Percentiles rank a stretch among this genome's conserved stretches.
Evolutionary conservation across 1,140 invertebrate species (phyloP).

Genomic region (Pentalonia nigronervosa): DNA sequence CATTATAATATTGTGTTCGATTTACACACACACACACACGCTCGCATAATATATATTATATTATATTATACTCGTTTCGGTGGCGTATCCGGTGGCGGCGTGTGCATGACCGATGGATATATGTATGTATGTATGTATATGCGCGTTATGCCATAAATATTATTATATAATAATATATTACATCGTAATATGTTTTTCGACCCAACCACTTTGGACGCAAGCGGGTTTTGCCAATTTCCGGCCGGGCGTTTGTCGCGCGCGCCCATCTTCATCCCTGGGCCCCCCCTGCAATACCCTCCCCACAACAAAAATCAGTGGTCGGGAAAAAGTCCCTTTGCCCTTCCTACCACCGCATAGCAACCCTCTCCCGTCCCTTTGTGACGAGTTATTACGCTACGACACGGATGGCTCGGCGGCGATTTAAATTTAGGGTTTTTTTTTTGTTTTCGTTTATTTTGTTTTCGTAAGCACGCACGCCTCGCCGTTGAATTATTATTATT

Average conservation of each 20-base stretch:
- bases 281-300: too few species aligned
- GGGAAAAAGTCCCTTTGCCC: not conserved
- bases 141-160: not conserved
- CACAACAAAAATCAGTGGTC: not conserved
- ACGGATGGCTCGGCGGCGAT: not conserved
- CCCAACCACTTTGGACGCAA: not conserved
- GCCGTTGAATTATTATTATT: constrained; percentile 7
- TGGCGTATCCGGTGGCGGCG: constrained; percentile 3
- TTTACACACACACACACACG: not conserved
- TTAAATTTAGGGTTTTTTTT: constrained; percentile 11
- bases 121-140: not conserved
- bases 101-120: constrained; percentile 22
- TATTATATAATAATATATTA: not conserved
- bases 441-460: not conserved
- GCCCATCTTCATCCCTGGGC: not conserved
- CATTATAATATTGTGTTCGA: constrained; percentile 10
- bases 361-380: not conserved
- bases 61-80: not conserved
- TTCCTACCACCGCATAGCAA: not conserved
- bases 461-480: not conserved
- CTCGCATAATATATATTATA: not conserved
- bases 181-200: constrained; percentile 31
- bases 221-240: constrained; percentile 41
- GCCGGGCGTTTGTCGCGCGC: not conserved
- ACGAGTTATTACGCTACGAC: not conserved